Conservation (phyloP, 2,797 vertebrate species). For the Cynodonichthys magdalenae region DNA sequence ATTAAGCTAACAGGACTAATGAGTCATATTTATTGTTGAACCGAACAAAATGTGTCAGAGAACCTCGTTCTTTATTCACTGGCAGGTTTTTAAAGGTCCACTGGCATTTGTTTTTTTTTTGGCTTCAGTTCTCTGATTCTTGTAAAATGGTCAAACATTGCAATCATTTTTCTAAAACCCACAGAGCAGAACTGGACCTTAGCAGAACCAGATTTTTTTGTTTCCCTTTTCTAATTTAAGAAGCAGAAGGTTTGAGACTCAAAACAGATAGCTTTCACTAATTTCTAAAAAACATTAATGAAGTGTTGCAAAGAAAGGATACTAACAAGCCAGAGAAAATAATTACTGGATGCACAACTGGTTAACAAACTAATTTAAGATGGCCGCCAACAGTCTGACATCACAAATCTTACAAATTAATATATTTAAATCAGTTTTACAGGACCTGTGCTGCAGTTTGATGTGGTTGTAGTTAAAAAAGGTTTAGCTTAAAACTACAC, state of each 20-base stretch:
- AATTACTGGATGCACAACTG: no score
- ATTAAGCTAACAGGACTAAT: slow-evolving; percentile 60
- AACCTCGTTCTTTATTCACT: slow-evolving; percentile 51
- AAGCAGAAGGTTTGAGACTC: slow-evolving; percentile 16
- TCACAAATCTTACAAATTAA: no score
- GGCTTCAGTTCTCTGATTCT: slow-evolving; percentile 45
- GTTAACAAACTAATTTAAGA: no score
- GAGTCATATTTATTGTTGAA: slow-evolving; percentile 54
- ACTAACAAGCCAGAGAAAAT: background rate
- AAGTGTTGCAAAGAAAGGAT: background rate
- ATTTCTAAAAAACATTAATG: background rate
- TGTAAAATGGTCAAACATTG: slow-evolving; percentile 56
- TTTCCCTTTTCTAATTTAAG: slow-evolving; percentile 27
- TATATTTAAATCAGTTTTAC: no score
- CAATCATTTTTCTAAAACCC: slow-evolving; percentile 39
- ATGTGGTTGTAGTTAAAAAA: no score
- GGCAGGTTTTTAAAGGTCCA: slow-evolving; percentile 46
- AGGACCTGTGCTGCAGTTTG: no score
- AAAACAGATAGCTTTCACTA: background rate
- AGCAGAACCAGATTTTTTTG: slow-evolving; percentile 31
- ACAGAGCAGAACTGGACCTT: slow-evolving; percentile 41
- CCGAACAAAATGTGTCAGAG: slow-evolving; percentile 59
- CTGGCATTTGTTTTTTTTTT: slow-evolving; percentile 57
- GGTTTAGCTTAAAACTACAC: no score
- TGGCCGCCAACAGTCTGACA: no score